Base-by-base conservation (phyloP, 2,888 invertebrate genomes). In the Drosophila paramelanica region DNA sequence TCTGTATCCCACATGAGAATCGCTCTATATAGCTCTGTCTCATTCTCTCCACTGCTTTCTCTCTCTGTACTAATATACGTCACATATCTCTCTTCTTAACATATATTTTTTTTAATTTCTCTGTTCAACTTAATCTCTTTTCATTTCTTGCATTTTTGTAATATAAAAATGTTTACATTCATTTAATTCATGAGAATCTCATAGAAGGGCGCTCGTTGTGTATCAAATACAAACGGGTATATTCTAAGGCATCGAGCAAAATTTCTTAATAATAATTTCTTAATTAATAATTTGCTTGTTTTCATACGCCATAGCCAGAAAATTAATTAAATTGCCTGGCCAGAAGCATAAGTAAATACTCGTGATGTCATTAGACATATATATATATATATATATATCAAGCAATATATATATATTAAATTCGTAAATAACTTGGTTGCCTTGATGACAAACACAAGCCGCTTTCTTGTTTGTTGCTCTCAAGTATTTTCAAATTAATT, bases 321-420 rank as follows among this genome's bases (percentile, higher is more conserved):
- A 77, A 75, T 79, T 75, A 79, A 76, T 76, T 77, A 57, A 57
- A 57, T 76, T 61, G 47, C 31, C 41, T 39, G 56, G 52, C 56
- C 60, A 17, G 20, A 20, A 62, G 51, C 33, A 60, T 39, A 43
- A 31, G 47, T 33, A 17, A 49, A 61, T 56, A 67, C 33, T 42
- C 78, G 75, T 76, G 75, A 78, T 73, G 76, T 78, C 79, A 78
- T 79, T 57, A 68, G 23, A 53, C 74, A 33, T 36, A 43, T 38
- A 38, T 53, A 50, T 62, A 64, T n/a, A n/a, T n/a, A n/a, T n/a
- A 17, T 17, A 17, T 17, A 17, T 17, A 17, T 17, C 17, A 17
- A 17, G 17, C 17, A 33, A 39, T 43, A 45, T 8, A 36, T 25
- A 33, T 27, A 53, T 41, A 14, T 42, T 49, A 27, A 38, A 43